Base-by-base conservation (phyloP, 2,888 invertebrate species). In the Beris morrisii region DNA sequence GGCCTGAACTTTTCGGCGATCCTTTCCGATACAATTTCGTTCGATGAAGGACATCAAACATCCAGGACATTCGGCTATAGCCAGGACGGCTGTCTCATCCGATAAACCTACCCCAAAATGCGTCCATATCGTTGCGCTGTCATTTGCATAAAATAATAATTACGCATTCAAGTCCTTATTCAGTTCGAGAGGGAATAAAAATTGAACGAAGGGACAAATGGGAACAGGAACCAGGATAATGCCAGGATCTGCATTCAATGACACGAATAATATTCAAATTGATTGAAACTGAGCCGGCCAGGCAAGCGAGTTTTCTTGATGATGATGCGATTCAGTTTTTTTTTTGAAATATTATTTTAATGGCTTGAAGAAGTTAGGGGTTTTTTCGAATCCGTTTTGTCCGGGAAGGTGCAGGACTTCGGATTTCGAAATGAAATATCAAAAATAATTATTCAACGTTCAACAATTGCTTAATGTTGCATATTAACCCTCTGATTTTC, bases 191-290 rank as follows among this genome's bases (percentile, higher is more conserved):
- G 68, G 44, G 45, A 45, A 64, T 64, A 48, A 52, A 57, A 12
- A 65, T 46, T 64, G 61, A 69, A 61, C 67, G 65, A 70, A 69
- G 65, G 66, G 68, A 70, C 69, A 69, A 72, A 70, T 70, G 68
- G 69, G 68, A 70, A 65, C 70, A 70, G 70, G 69, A 70, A 72
- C 38, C 66, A 70, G 71, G 69, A 70, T 72, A 72, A 72, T 72
- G 67, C 69, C 70, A 64, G 70, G 70, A 71, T 72, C 71, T 72
- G 72, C 71, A 72, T 72, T 72, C 72, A 72, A 72, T 72, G 72
- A 72, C 72, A 72, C 72, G 72, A 72, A 72, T 70, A 72, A 70
- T 72, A 72, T 72, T 72, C 69, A 72, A 72, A 72, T 72, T 72
- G 70, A 72, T 72, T 70, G 71, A 69, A 72, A 71, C 70, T 65